Base-by-base conservation (phyloP, 2,797 vertebrate genomes). In the Anabacerthia variegaticeps region DNA sequence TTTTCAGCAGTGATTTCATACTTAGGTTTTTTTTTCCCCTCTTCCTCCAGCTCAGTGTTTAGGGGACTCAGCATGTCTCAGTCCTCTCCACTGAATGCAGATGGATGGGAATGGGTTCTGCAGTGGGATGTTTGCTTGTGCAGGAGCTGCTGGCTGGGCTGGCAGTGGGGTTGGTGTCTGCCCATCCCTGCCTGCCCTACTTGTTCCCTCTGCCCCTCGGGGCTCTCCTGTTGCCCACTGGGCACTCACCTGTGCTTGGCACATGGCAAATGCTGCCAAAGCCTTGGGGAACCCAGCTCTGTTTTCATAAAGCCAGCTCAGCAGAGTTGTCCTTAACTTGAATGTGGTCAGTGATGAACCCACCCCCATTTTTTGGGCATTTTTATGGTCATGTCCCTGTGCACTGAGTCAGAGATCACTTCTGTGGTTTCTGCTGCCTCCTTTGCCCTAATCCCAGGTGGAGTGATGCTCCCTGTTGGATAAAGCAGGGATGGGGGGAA, bases 321-420 rank as follows among this genome's bases (percentile, higher is more conserved):
- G 56, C 54, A 37, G 66, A 9, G 9, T 3, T 54, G 16, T 27
- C 67, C 21, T 13, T 21, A 30, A 7, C 28, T 13, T 34, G 28
- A 2, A n/a, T 49, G 16, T 12, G 67, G 28, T 19, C 15, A 13
- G 34, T 24, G 26, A 21, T 54, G 20, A 37, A 36, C 20, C n/a
- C 15, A 8, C 10, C 6, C 2, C 1, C 0, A 1, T 7, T 41
- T 41, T 61, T n/a, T 2, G 4, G 37, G 17, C 6, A 8, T 30
- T 54, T 78, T 63, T 9, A 7, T 30, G 43, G 9, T 26, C 5
- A 0, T 12, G 11, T n/a, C 3, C 0, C n/a, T 30, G 23, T 28
- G 37, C 5, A 5, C 30, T 39, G n/a, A 16, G 9, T n/a, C 5
- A 3, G 74, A 67, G 20, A 24, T n/a, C 10, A 14, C 3, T 43